Base-by-base conservation (phyloP, 2,113 vertebrate genomes). In the Pteronura brasiliensis region DNA sequence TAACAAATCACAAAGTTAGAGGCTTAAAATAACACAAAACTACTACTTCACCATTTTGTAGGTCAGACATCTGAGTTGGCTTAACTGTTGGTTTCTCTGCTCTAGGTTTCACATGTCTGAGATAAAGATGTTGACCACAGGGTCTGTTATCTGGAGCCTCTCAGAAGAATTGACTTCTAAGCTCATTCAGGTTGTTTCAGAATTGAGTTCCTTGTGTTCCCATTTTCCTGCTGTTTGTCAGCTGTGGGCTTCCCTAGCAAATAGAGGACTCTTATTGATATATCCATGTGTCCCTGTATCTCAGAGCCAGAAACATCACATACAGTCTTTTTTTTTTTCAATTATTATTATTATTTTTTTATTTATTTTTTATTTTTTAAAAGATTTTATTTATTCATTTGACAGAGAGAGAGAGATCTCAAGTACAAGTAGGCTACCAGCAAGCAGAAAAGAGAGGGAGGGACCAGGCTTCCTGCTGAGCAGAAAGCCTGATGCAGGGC, bases 1-100 rank as follows among this genome's bases (percentile, higher is more conserved):
- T 71, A 76, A 61, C 25, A 36, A 57, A 34, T 77, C 59, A 89
- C 31, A 79, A 34, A 93, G 34, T 61, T 77, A 80, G 74, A 49
- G 29, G 14, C 74, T 47, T 47, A 77, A 15, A 31, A 77, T 79
- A 47, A 49, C 76, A 49, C 76, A 86, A 49, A 82, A 47, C 65
- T 52, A 31, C 36, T 65, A 59, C 65, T 65, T 93, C 15, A 88
- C 8, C n/a, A 1, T 72, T 74, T 55, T 31, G 7, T 47, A 36
- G 34, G 49, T 88, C 29, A 82, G 23, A 74, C 4, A 89, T 29
- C 36, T 47, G 29, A 49, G 36, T 39, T 67, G 9, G 7, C 10
- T 67, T 49, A 57, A 84, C 39, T 42, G 65, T 69, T 69, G 23
- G 25, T 4, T 76, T 83, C 36, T n/a, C 7, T 61, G 8, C 18